These are phyloP conservation scores for Myanophis thanlyinensis DNA, from an alignment of 2,113 vertebrate species.

Conservation along the genomic window DNA sequence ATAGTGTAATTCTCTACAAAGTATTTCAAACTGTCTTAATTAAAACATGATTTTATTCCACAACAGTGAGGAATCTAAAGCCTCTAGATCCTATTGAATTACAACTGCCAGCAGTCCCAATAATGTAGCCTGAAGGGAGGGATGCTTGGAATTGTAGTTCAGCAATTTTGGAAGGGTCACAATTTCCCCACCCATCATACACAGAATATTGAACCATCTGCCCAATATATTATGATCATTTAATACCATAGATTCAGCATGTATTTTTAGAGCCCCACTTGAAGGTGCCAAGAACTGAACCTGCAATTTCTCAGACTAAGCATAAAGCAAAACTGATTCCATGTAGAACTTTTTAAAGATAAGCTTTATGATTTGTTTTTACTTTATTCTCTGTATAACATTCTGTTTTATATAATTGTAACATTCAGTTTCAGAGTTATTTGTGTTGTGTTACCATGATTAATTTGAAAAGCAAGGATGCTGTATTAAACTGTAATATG, in stretches of 20 bases:
- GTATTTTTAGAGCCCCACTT: not conserved
- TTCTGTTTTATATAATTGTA: not conserved
- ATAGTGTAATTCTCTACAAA: not conserved
- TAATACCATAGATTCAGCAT: not conserved
- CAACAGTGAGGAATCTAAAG: not conserved
- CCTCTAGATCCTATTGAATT: not conserved
- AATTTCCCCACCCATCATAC: not conserved
- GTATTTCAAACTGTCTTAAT: not conserved
- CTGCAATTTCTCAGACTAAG: not conserved
- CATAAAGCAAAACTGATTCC: not conserved
- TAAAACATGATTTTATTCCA: not conserved
- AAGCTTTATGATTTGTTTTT: slow-evolving; percentile 51
- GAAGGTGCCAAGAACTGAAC: not conserved
- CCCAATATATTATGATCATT: not conserved
- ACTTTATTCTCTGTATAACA: slow-evolving; percentile 37
- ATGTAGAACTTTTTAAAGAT: slow-evolving; percentile 24
- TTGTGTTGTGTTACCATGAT: slow-evolving; percentile 34
- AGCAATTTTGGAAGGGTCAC: not conserved
- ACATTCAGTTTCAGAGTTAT: slow-evolving; percentile 29
- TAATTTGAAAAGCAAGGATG: slow-evolving; percentile 21
- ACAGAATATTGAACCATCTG: not conserved
- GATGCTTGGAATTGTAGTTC: not conserved
- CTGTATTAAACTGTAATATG: not conserved
- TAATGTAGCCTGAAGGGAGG: not conserved
- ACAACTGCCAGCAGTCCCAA: not conserved